Base-by-base conservation (phyloP, 2,797 vertebrate genomes). In the Tokudaia tokunoshimensis region DNA sequence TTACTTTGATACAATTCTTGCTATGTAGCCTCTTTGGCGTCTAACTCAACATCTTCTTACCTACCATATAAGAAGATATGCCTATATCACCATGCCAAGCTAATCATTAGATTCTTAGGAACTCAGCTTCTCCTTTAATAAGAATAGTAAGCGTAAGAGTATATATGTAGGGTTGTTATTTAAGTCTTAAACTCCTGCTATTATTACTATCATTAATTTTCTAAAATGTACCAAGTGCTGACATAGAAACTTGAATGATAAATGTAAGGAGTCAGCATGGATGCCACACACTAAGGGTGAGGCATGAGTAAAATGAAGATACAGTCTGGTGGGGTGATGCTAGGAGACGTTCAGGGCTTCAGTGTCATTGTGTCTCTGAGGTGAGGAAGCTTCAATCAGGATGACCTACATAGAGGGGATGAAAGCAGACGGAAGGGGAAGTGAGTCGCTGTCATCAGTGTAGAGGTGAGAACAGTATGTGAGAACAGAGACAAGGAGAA, bases 381-480 rank as follows among this genome's bases (percentile, higher is more conserved):
- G 10, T 63, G 29, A 79, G 47, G 44, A 75, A 76, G n/a, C 26
- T 34, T 41, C 37, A 61, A 19, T 37, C 14, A 20, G 3, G 26
- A 72, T 14, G 24, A 44, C 17, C 17, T 75, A 26, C 22, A 4
- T 17, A 37, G 70, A 50, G 37, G 0, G 31, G 22, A 31, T 7
- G 52, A 19, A 24, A 55, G 1, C 4, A 52, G 26, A 26, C n/a
- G 14, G 31, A 31, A 2, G 63, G 37, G 29, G 22, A 34, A 31
- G 13, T 83, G 34, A 24, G 61, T 13, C 50, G 19, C 7, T 0
- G 8, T 29, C 5, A n/a, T 37, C 63, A 57, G 26, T 1, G 0
- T 57, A 70, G 34, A 34, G 31, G 34, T 19, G 13, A 52, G 82
- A 44, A 24, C 19, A 55, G n/a, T 15, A 4, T 8, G 3, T 80